Percentiles rank a stretch among this genome's conserved stretches.
These are phyloP conservation scores for Blastomussa wellsi DNA, from an alignment of 92 coral and sea anemone species.

Conservation along the genomic window DNA sequence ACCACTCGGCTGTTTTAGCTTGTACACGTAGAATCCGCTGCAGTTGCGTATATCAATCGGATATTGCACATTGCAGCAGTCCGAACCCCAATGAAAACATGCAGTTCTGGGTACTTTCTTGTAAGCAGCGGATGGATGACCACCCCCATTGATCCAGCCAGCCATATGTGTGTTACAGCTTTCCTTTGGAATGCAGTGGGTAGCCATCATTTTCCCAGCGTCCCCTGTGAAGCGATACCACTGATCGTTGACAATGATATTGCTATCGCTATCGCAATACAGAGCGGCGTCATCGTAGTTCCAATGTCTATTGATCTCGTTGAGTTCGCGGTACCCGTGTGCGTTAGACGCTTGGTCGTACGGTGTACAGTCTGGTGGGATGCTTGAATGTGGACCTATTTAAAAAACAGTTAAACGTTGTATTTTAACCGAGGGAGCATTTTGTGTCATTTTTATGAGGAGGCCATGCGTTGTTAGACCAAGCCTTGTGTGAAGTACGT, in stretches of 20 bases:
- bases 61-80: background rate
- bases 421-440: too few species aligned
- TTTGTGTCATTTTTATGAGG: too few species aligned
- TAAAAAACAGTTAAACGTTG: too few species aligned
- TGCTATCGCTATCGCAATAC: background rate
- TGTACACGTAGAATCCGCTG: slow-evolving; percentile 22
- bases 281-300: background rate
- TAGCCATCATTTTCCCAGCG: slow-evolving; percentile 38
- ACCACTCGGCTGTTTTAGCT: background rate
- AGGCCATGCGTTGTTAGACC: too few species aligned
- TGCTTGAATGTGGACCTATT: background rate
- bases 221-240: slow-evolving; percentile 41
- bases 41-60: slow-evolving; percentile 13
- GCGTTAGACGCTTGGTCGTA: too few species aligned
- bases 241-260: background rate
- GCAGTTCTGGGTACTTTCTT: background rate
- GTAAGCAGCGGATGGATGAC: slow-evolving; percentile 7
- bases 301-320: slow-evolving; percentile 1
- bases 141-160: slow-evolving; percentile 21
- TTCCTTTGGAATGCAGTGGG: slow-evolving; percentile 19
- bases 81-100: background rate
- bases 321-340: background rate
- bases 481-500: too few species aligned
- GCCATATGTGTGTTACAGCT: slow-evolving; percentile 17
- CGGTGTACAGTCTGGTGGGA: background rate